These are phyloP conservation scores for Hipparchia semele DNA, from an alignment of 2,888 invertebrate species.

Conservation along the genomic window DNA sequence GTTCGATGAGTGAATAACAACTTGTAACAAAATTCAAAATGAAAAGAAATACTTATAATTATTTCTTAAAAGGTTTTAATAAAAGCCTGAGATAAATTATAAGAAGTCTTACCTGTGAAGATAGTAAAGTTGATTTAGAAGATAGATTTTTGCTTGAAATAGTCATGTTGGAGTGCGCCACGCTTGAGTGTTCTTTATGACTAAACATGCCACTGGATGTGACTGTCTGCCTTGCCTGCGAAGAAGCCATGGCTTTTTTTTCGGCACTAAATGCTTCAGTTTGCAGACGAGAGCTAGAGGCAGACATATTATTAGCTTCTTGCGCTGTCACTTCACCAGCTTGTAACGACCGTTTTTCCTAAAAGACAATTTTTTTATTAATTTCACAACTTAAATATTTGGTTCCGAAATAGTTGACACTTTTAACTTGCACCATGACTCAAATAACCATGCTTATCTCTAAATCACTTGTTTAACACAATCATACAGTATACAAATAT, in stretches of 20 bases:
- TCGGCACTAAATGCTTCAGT: slow-evolving; percentile 94
- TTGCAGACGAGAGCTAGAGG: slow-evolving; percentile 92
- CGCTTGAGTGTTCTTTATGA: slow-evolving; percentile 86
- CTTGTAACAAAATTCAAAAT: neutral
- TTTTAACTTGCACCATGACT: slow-evolving; percentile 44
- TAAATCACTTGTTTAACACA: slow-evolving; percentile 56
- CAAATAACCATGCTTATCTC: slow-evolving; percentile 59
- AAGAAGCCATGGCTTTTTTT: slow-evolving; percentile 88
- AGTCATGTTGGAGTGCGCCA: slow-evolving; percentile 91
- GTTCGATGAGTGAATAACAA: slow-evolving; percentile 14
- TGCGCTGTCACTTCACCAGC: slow-evolving; percentile 93
- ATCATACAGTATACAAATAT: slow-evolving; percentile 69
- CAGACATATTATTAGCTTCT: slow-evolving; percentile 92
- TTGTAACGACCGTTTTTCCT: slow-evolving; percentile 93
- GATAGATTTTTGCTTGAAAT: slow-evolving; percentile 89
- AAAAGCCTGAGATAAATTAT: too few species aligned
- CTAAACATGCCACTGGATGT: slow-evolving; percentile 91
- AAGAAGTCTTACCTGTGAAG: slow-evolving; percentile 71
- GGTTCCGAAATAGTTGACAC: slow-evolving; percentile 21
- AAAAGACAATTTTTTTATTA: slow-evolving; percentile 50
- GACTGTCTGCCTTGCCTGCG: slow-evolving; percentile 91
- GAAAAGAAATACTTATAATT: neutral
- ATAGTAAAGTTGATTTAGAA: slow-evolving; percentile 84
- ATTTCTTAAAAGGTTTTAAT: neutral
- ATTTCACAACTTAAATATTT: slow-evolving; percentile 29